A percentile compares a stretch with the other conserved stretches of the same genome.
Evolutionary conservation across 2,113 vertebrate species (phyloP).

Genomic region (Aepyceros melampus): DNA sequence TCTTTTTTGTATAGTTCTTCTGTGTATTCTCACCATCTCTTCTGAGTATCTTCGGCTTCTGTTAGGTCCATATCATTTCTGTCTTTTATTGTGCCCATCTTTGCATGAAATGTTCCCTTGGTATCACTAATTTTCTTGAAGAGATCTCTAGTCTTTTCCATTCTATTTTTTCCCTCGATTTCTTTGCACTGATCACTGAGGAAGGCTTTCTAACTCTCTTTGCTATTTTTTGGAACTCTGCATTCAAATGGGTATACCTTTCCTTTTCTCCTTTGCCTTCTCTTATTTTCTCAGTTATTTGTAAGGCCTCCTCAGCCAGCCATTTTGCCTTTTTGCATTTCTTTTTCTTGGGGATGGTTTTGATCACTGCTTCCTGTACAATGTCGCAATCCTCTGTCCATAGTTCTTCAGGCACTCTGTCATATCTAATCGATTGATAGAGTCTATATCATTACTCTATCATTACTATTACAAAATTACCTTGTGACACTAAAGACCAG

Average conservation of each 20-base stretch:
- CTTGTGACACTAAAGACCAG: neutral
- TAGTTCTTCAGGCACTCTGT: neutral
- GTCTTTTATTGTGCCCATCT: neutral
- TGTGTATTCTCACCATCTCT: neutral
- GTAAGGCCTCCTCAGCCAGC: neutral
- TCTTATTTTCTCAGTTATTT: neutral
- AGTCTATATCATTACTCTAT: neutral
- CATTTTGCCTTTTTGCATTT: neutral
- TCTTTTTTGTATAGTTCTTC: neutral
- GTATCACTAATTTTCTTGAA: neutral
- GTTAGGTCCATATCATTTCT: neutral
- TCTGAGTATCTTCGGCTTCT: neutral
- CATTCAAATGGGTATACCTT: neutral
- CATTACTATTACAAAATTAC: constrained; percentile 7
- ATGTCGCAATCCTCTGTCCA: neutral
- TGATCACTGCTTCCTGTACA: neutral
- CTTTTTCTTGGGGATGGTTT: neutral
- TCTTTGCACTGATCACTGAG: neutral
- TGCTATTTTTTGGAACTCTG: neutral
- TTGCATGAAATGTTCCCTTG: neutral
- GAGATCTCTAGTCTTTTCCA: neutral
- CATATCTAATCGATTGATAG: neutral
- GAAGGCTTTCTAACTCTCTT: neutral
- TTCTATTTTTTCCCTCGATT: neutral
- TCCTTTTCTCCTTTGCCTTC: neutral